A percentile compares a stretch with the other conserved stretches of the same genome.
Conservation (phyloP, 2,113 vertebrate genomes). For the Cisticola juncidis region DNA sequence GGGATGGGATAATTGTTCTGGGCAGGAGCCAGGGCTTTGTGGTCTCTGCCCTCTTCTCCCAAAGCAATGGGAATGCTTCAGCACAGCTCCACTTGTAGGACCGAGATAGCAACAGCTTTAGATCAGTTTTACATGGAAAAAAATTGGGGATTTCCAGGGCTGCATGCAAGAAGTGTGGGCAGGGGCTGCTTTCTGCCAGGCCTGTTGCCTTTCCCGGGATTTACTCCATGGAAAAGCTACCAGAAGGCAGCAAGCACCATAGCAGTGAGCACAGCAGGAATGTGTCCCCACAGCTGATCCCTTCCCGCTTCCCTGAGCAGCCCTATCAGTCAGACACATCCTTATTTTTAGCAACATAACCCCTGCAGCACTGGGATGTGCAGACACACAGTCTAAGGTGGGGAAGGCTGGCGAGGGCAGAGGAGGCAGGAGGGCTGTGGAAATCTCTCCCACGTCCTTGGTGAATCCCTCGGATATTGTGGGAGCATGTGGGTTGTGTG, state of each 20-base stretch:
- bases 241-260: not conserved
- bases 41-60: not conserved
- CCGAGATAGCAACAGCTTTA: not conserved
- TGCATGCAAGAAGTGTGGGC: not conserved
- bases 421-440: not conserved
- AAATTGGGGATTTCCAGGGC: not conserved
- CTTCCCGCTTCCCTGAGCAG: not conserved
- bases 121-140: not conserved
- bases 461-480: not conserved
- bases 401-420: not conserved
- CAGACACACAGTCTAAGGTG: not conserved
- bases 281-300: not conserved
- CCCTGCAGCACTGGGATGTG: not conserved
- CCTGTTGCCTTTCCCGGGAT: not conserved
- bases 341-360: conserved; percentile 48
- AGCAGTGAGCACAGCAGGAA: not conserved
- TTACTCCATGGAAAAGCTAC: not conserved
- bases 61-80: not conserved
- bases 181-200: not conserved
- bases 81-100: not conserved
- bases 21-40: accelerated
- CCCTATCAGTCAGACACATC: not conserved
- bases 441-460: not conserved
- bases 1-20: not conserved
- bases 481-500: accelerated